A percentile compares a stretch with the other conserved stretches of the same genome.
Conservation (phyloP, 2,888 invertebrate species). For the Caenorhabditis sp. region DNA sequence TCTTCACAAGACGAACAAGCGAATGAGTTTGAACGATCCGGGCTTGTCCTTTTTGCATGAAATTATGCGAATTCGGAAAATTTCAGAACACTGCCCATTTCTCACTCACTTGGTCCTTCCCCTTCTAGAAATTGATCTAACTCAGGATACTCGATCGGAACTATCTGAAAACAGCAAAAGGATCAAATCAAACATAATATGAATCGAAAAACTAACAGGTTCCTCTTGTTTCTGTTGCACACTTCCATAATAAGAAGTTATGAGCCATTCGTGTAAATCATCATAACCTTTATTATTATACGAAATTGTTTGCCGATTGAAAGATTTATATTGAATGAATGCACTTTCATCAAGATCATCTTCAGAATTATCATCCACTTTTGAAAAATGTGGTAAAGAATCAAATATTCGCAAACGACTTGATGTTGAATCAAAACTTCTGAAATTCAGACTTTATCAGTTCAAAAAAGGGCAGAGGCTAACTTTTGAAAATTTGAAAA, state of each 20-base stretch:
- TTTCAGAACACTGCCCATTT: background rate
- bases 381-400: background rate
- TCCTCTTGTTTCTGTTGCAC: slow-evolving; percentile 13
- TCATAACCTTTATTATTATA: background rate
- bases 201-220: slow-evolving; percentile 7
- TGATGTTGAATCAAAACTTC: background rate
- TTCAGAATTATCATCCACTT: background rate
- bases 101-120: background rate
- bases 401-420: background rate
- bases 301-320: background rate
- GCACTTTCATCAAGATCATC: background rate
- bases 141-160: slow-evolving; percentile 1
- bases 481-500: too few species aligned
- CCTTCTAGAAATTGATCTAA: background rate
- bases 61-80: too few species aligned
- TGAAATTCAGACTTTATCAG: background rate
- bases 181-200: background rate
- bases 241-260: slow-evolving; percentile 32
- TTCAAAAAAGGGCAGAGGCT: too few species aligned
- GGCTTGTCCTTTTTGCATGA: too few species aligned
- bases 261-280: slow-evolving; percentile 31
- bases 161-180: slow-evolving; percentile 9
- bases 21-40: too few species aligned
- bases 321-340: background rate
- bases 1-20: too few species aligned